Evolutionary conservation across 2,888 invertebrate genomes (phyloP), one percentile per base, ranked within the genome.

Genomic region (Athalia cordata): DNA sequence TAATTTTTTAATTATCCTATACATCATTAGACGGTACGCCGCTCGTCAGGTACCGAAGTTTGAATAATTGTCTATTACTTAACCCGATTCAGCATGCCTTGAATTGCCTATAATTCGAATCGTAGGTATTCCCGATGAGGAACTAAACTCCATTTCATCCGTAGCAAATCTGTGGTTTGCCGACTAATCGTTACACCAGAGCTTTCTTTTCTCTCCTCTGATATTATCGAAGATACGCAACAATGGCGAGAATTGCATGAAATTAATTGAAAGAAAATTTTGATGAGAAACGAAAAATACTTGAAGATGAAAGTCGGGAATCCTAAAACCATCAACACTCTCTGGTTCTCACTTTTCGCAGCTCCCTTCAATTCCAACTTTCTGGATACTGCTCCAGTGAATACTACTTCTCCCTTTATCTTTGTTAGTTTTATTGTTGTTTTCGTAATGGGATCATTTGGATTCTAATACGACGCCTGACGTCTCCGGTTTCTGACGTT

Each of bases 1-100:
- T 87, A 85, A 87, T 88, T 89, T 89, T 89, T 89, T 89, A 86
- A 86, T 87, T 86, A 85, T 83, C 81, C 80, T 78, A 80, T 80
- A 81, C 78, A 81, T 81, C 79, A 81, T 66, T 75, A 64, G 75
- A 15, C 47, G 47, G 72, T 72, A 11, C 72, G 52, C 15, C 47
- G 70, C 59, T 59, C 70, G 57, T 59, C 47, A 29, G 57, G 52
- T 59, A n/a, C n/a, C 45, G 47, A 72, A 57, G n/a, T 72, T 57
- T 45, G 43, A 72, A 72, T 57, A 59, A 72, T 72, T 72, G 13
- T 59, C 72, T 29, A 72, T 72, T 72, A 72, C 59, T 8, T 57
- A 59, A 45, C 8, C 47, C 47, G 59, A 59, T 47, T 72, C 43
- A 72, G 47, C 72, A 59, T 52, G 52, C 29, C 50, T 52, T 50